phyloP scores from a whole-genome alignment of 23 tunicate species.

The Trididemnum nubilum region DNA sequence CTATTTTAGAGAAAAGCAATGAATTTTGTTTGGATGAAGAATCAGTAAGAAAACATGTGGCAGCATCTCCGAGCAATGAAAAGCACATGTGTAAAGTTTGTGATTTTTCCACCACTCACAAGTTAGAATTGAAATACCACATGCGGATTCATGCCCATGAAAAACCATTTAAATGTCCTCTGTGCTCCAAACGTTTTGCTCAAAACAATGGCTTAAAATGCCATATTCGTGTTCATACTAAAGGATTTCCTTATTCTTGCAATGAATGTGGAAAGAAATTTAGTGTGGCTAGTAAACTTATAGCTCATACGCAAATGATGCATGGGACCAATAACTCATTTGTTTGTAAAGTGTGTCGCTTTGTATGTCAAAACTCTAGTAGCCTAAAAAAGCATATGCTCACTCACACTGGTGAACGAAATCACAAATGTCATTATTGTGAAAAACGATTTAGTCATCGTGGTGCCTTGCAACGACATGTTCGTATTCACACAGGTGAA shows the following conservation, averaged over 20 bases:
- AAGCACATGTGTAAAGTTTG: constrained; percentile 1
- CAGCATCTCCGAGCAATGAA: neutral
- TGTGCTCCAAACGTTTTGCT: constrained; percentile 15
- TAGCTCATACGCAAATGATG: neutral
- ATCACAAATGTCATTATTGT: constrained; percentile 19
- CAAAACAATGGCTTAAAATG: neutral
- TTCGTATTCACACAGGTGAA: constrained; percentile 44
- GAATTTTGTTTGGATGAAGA: no score
- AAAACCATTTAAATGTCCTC: neutral
- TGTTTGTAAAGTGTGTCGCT: neutral
- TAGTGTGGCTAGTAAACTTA: neutral
- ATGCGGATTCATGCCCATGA: neutral
- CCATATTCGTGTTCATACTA: constrained; percentile 18
- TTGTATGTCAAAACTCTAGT: neutral
- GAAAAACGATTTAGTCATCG: neutral
- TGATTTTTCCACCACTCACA: neutral
- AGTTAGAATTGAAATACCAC: neutral
- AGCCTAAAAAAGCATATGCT: neutral
- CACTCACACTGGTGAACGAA: constrained; percentile 17
- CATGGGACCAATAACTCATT: neutral
- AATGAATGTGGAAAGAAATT: neutral
- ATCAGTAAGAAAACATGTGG: neutral
- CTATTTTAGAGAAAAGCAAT: no score
- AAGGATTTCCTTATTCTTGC: neutral
- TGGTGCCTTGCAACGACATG: constrained; percentile 17